phyloP scores from a whole-genome alignment of 2,113 vertebrate genomes.

The Dicrurus megarhynchus region DNA sequence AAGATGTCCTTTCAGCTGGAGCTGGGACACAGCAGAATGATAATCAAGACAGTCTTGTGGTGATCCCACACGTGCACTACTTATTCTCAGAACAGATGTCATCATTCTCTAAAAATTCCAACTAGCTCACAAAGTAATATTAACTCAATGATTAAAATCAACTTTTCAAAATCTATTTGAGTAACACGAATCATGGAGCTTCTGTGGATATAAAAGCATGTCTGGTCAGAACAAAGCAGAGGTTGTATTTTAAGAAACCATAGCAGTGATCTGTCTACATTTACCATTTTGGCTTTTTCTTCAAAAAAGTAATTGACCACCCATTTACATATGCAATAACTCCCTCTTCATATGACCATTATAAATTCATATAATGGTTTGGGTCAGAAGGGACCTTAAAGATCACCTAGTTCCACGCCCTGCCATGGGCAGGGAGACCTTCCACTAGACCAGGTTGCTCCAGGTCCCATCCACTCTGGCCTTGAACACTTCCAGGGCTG shows the following conservation, averaged over 20 bases:
- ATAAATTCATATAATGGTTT: background rate
- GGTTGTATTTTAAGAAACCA: background rate
- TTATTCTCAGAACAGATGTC: slow-evolving; percentile 40
- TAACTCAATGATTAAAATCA: slow-evolving; percentile 8
- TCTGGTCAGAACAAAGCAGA: background rate
- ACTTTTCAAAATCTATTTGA: slow-evolving; percentile 8
- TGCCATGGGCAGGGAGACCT: background rate
- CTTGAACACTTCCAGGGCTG: background rate
- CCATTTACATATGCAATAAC: background rate
- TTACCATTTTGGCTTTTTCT: background rate
- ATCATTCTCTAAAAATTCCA: slow-evolving; percentile 45
- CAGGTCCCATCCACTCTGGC: background rate
- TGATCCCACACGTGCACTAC: background rate
- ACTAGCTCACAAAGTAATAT: background rate
- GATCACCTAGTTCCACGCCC: background rate
- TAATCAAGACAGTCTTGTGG: background rate
- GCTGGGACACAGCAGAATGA: background rate
- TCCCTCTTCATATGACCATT: background rate
- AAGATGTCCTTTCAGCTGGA: slow-evolving; percentile 35
- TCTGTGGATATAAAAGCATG: background rate
- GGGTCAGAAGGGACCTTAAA: background rate
- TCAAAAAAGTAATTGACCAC: background rate
- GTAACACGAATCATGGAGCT: background rate
- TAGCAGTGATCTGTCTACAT: background rate
- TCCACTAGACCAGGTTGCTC: background rate